Percentiles rank a stretch among this genome's conserved stretches.
Evolutionary conservation across 2,888 invertebrate species (phyloP).

Genomic region (Notodonta ziczac): DNA sequence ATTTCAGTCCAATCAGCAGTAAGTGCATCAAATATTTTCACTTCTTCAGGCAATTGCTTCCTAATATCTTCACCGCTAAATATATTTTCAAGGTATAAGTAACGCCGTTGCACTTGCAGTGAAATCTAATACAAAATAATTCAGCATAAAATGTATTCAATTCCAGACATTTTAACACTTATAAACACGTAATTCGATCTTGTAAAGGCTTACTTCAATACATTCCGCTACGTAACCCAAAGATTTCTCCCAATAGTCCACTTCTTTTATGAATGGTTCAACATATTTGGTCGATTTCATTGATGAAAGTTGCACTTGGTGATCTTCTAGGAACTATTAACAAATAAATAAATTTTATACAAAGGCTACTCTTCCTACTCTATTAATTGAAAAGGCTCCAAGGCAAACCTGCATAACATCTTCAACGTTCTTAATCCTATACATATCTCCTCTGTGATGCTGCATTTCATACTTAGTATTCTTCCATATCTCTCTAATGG

Average conservation of each 20-base stretch:
- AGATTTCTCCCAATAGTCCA: conserved; percentile 94
- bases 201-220: conserved; percentile 84
- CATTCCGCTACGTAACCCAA: conserved; percentile 93
- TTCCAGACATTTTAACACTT: background rate
- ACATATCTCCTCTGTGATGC: conserved; percentile 88
- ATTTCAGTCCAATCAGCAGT: conserved; percentile 89
- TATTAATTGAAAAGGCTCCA: background rate
- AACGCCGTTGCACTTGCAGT: conserved; percentile 93
- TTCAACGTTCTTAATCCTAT: conserved; percentile 89
- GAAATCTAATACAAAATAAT: conserved; percentile 69
- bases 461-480: conserved; percentile 89
- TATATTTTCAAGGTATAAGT: conserved; percentile 95
- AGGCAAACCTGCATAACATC: conserved; percentile 87
- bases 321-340: conserved; percentile 89
- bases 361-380: background rate
- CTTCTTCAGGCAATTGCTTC: conserved; percentile 91
- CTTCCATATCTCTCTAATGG: conserved; percentile 89
- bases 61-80: conserved; percentile 94
- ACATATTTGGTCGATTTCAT: conserved; percentile 96
- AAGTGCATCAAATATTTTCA: conserved; percentile 89
- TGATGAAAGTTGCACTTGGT: conserved; percentile 91
- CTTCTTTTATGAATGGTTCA: conserved; percentile 92
- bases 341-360: background rate
- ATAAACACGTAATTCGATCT: conserved; percentile 3
- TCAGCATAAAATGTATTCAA: background rate